These are phyloP conservation scores for Notodonta ziczac DNA, from an alignment of 2,888 invertebrate species.

Conservation along the genomic window DNA sequence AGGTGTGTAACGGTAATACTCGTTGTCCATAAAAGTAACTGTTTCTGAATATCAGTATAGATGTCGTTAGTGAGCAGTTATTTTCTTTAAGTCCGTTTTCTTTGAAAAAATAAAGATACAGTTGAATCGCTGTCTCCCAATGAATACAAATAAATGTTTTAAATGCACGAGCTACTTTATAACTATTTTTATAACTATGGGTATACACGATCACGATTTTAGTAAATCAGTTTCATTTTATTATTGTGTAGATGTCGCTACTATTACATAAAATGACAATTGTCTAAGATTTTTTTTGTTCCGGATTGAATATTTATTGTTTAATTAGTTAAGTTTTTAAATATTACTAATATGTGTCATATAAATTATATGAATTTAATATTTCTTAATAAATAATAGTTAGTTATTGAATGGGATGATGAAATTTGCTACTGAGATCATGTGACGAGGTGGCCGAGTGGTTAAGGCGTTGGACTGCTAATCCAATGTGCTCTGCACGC, in stretches of 20 bases:
- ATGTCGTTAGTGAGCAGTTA: slow-evolving; percentile 23
- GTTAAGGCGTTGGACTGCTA: slow-evolving; percentile 94
- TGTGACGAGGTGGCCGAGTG: slow-evolving; percentile 93
- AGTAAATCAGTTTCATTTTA: too few species aligned
- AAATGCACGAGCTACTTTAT: too few species aligned
- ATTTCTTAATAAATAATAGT: background rate
- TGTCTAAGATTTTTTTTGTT: too few species aligned
- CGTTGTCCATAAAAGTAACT: background rate
- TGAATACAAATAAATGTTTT: too few species aligned
- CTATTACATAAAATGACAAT: background rate
- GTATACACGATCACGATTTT: too few species aligned
- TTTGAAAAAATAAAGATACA: too few species aligned
- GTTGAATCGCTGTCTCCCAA: too few species aligned
- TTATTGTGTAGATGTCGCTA: background rate
- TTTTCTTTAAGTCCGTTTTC: background rate
- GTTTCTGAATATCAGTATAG: slow-evolving; percentile 9
- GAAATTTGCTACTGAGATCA: slow-evolving; percentile 46
- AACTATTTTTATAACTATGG: too few species aligned
- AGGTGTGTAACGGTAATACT: background rate
- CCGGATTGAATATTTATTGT: too few species aligned
- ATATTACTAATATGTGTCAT: background rate
- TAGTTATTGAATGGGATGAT: slow-evolving; percentile 15
- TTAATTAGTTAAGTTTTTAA: background rate
- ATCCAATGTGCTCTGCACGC: slow-evolving; percentile 94
- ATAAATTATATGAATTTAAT: slow-evolving; percentile 9